Percentiles rank a stretch among this genome's conserved stretches.
Conservation (phyloP, 2,113 vertebrate genomes). For the Baryphthengus martii region DNA sequence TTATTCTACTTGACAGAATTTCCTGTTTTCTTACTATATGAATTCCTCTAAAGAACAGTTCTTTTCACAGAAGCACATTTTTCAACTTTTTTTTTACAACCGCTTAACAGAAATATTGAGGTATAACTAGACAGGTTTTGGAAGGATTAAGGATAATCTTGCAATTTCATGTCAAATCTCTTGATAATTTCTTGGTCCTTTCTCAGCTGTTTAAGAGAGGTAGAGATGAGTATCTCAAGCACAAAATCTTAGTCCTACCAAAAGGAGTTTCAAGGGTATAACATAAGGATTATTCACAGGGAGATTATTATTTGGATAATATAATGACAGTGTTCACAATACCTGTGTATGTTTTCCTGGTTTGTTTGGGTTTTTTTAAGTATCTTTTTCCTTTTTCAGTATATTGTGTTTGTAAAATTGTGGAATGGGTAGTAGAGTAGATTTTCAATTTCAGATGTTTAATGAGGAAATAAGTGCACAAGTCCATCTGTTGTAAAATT, state of each 20-base stretch:
- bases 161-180: neutral
- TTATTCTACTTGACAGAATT: neutral
- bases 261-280: neutral
- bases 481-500: neutral
- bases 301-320: neutral
- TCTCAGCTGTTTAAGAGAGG: neutral
- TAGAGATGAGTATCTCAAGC: neutral
- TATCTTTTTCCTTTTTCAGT: neutral
- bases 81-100: neutral
- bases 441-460: neutral
- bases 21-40: neutral
- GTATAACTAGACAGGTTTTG: neutral
- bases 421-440: neutral
- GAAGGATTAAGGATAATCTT: neutral
- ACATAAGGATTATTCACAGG: neutral
- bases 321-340: neutral
- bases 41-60: neutral
- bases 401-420: neutral
- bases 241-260: neutral
- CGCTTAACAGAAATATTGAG: neutral
- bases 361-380: no score
- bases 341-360: neutral
- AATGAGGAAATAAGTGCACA: neutral
- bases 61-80: neutral
- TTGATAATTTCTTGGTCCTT: neutral